Evolutionary conservation across 2,888 invertebrate genomes (phyloP).

Genomic region (Nomada flava): DNA sequence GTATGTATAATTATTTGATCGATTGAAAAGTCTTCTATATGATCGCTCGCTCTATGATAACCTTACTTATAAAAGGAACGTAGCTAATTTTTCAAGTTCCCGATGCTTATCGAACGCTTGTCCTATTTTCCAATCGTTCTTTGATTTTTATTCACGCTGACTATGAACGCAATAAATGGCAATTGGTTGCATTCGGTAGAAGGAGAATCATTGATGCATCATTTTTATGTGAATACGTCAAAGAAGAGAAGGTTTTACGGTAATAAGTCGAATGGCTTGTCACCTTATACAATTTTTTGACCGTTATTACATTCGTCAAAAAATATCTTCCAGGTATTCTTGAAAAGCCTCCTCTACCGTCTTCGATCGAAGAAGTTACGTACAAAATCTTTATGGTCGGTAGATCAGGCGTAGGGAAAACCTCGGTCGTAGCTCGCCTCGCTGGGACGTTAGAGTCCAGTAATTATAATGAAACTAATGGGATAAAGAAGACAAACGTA

Average conservation of each 20-base stretch:
- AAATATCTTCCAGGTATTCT: constrained; percentile 83
- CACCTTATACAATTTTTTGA: background rate
- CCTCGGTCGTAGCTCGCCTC: constrained; percentile 85
- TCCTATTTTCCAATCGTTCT: background rate
- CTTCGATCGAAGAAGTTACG: constrained; percentile 85
- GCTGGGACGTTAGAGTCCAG: constrained; percentile 83
- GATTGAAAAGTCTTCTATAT: background rate
- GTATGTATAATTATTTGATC: background rate
- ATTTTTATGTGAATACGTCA: constrained; percentile 75
- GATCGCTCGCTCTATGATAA: background rate
- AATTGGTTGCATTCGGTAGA: constrained; percentile 78
- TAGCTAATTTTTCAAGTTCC: no score
- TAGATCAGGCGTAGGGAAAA: constrained; percentile 86
- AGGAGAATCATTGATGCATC: constrained; percentile 77
- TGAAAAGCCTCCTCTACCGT: constrained; percentile 85
- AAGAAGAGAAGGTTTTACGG: constrained; percentile 78
- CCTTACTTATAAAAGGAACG: background rate
- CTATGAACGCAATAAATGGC: constrained; percentile 74
- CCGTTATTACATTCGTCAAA: background rate
- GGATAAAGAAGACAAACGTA: constrained; percentile 85
- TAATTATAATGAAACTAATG: constrained; percentile 84
- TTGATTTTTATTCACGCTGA: background rate
- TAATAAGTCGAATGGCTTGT: constrained; percentile 37
- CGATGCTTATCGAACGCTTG: constrained; percentile 3
- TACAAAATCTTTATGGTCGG: constrained; percentile 86